A percentile compares a stretch with the other conserved stretches of the same genome.
Conservation (phyloP, 2,797 vertebrate genomes). For the Myotis planiceps region DNA sequence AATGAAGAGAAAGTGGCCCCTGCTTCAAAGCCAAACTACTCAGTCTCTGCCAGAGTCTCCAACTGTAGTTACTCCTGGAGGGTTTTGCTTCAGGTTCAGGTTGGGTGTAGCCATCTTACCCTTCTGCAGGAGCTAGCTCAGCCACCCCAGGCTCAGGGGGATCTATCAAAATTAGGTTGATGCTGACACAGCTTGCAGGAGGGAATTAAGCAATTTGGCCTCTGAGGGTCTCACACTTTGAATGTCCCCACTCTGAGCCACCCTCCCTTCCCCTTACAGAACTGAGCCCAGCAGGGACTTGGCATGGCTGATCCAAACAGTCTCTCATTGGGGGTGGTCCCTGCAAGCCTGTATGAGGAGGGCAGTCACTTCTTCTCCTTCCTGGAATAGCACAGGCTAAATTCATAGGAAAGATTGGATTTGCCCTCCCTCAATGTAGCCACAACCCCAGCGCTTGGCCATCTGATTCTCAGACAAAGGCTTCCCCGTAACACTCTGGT, state of each 20-base stretch:
- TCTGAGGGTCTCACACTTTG: not conserved
- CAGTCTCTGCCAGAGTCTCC: not conserved
- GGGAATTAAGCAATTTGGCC: not conserved
- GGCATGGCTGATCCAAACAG: not conserved
- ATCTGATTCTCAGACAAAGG: not conserved
- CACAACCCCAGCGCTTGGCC: not conserved
- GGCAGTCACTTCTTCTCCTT: not conserved
- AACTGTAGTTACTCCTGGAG: not conserved
- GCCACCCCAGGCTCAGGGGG: not conserved
- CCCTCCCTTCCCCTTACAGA: not conserved
- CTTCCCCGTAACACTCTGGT: not conserved
- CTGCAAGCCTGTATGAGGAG: not conserved
- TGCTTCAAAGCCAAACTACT: not conserved
- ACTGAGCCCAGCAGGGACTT: not conserved
- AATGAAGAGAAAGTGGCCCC: not conserved
- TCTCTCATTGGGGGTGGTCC: not conserved
- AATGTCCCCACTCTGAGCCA: not conserved
- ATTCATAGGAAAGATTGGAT: not conserved
- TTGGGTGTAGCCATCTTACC: not conserved
- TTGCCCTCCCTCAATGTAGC: not conserved
- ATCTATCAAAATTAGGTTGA: not conserved
- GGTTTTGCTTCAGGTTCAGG: not conserved
- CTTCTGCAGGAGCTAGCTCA: not conserved
- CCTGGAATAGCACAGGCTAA: not conserved
- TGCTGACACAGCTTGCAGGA: not conserved